These are phyloP conservation scores for Paguma larvata DNA, from an alignment of 2,797 vertebrate genomes.

Conservation along the genomic window DNA sequence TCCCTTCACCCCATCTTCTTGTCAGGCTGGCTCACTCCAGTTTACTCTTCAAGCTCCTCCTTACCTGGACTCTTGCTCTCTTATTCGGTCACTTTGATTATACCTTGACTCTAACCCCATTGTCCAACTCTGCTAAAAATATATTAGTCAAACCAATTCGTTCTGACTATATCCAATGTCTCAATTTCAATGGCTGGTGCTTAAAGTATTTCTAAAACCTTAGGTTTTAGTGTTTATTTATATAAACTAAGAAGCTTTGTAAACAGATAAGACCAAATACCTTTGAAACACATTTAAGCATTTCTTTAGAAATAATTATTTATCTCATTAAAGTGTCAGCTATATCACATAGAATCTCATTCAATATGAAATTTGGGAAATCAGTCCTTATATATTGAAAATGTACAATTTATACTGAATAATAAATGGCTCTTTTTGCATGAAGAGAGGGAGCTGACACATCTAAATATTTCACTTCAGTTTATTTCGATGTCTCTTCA, in stretches of 20 bases:
- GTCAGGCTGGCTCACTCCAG: fast-evolving
- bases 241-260: background rate
- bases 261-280: background rate
- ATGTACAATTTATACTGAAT: background rate
- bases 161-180: background rate
- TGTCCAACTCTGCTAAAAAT: background rate
- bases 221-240: background rate
- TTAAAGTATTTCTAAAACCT: background rate
- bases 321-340: conserved; percentile 6
- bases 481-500: conserved; percentile 13
- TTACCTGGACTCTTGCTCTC: too few species aligned
- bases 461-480: background rate
- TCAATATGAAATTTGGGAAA: background rate
- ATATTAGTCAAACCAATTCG: background rate
- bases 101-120: background rate
- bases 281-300: background rate
- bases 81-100: background rate
- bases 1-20: background rate
- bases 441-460: background rate
- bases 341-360: background rate
- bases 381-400: background rate
- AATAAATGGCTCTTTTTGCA: background rate
- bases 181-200: background rate
- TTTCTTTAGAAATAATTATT: background rate
- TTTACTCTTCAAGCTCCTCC: background rate